These are phyloP conservation scores for Cheirogaleus major DNA, from an alignment of 2,797 vertebrate species.

Conservation along the genomic window DNA sequence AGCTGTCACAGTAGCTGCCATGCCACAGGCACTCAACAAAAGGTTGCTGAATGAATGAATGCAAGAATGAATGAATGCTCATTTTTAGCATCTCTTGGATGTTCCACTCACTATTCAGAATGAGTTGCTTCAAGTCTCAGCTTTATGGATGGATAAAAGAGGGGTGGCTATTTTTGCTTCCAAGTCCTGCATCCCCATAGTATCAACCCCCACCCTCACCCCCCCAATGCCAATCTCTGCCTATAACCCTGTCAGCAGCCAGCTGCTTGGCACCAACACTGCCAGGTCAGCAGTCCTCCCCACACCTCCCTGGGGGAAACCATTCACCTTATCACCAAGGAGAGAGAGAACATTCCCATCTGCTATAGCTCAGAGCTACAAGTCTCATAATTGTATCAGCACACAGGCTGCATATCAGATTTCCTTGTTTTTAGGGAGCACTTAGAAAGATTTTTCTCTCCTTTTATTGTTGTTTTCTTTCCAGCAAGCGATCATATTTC, in stretches of 20 bases:
- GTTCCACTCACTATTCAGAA: background rate
- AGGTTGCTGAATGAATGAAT: background rate
- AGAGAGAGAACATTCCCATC: slow-evolving; percentile 79
- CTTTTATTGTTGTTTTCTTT: slow-evolving; percentile 80
- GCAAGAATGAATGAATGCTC: background rate
- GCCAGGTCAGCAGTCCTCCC: slow-evolving; percentile 80
- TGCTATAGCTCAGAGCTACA: slow-evolving; percentile 78
- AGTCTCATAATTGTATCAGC: slow-evolving; percentile 64
- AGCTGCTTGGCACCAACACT: slow-evolving; percentile 75
- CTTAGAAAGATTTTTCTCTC: slow-evolving; percentile 78
- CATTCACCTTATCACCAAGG: slow-evolving; percentile 82
- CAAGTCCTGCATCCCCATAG: background rate
- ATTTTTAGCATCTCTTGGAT: background rate
- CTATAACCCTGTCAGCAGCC: slow-evolving; percentile 55
- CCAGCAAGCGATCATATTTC: slow-evolving; percentile 76
- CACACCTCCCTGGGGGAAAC: slow-evolving; percentile 77
- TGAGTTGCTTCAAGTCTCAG: background rate
- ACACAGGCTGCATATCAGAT: slow-evolving; percentile 74
- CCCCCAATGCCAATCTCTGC: background rate
- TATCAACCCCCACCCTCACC: too few species aligned
- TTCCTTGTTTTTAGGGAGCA: slow-evolving; percentile 74
- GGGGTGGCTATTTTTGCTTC: background rate
- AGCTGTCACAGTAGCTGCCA: background rate
- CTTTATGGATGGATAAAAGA: background rate
- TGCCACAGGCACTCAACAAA: background rate